phyloP scores from a whole-genome alignment of 2,888 invertebrate species.

The Physocephala rufipes region DNA sequence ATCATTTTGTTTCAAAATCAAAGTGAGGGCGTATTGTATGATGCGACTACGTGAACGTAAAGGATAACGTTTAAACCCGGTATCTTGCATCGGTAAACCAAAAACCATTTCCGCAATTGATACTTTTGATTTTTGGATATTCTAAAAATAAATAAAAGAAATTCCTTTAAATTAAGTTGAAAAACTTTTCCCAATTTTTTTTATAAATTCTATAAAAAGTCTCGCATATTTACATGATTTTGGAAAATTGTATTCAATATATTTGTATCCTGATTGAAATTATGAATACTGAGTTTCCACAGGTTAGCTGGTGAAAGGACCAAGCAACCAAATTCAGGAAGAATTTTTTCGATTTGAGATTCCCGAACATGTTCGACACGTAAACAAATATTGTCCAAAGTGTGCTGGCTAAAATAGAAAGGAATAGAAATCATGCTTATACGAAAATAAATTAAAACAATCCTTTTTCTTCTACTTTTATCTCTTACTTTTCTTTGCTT shows the following conservation, averaged over 20 bases:
- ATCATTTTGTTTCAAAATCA: constrained; percentile 84
- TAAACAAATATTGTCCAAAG: constrained; percentile 83
- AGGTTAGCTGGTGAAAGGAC: constrained; percentile 92
- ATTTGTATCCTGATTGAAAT: constrained; percentile 81
- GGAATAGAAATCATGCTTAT: constrained; percentile 42
- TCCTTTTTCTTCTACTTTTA: background rate
- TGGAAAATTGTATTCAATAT: constrained; percentile 84
- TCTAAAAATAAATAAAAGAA: constrained; percentile 66
- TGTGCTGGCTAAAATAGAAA: constrained; percentile 70
- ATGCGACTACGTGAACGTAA: constrained; percentile 84
- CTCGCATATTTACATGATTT: constrained; percentile 74
- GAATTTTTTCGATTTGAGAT: constrained; percentile 70
- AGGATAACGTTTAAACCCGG: constrained; percentile 90
- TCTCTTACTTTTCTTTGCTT: constrained; percentile 59
- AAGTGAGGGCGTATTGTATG: constrained; percentile 88
- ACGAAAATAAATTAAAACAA: constrained; percentile 33
- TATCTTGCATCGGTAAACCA: constrained; percentile 89
- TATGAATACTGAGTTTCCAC: constrained; percentile 86
- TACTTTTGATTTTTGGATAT: constrained; percentile 83
- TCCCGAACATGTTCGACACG: constrained; percentile 84
- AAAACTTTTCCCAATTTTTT: background rate
- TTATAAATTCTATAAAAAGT: background rate
- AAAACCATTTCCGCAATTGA: constrained; percentile 90
- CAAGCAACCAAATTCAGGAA: constrained; percentile 93
- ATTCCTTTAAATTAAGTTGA: background rate